Conservation (phyloP, 2,113 vertebrate species). For the Saccopteryx leptura region DNA sequence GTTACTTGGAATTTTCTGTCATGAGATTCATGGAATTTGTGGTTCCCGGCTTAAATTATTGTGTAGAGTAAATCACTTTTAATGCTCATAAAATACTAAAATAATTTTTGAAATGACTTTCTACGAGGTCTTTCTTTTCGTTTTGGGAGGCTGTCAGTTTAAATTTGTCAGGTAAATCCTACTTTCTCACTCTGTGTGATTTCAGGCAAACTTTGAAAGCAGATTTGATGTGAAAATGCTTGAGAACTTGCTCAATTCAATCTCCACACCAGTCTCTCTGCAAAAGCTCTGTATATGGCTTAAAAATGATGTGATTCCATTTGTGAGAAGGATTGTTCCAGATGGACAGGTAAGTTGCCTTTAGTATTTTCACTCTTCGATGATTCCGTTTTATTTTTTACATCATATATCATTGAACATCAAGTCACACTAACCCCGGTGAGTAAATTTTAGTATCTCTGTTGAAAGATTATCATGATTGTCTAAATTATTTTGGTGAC, state of each 20-base stretch:
- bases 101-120: slow-evolving; percentile 17
- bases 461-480: not conserved
- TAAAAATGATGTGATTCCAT: slow-evolving; percentile 94
- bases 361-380: not conserved
- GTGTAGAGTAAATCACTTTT: not conserved
- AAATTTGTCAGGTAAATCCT: slow-evolving; percentile 6
- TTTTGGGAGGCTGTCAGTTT: not conserved
- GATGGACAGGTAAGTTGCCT: slow-evolving; percentile 91
- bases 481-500: not conserved
- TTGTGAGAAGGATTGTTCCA: slow-evolving; percentile 92
- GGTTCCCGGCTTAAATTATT: not conserved
- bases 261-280: slow-evolving; percentile 90
- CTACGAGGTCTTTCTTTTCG: not conserved
- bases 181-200: slow-evolving; percentile 66
- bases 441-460: not conserved
- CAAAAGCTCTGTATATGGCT: slow-evolving; percentile 94
- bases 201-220: slow-evolving; percentile 93
- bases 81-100: not conserved
- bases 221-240: slow-evolving; percentile 91
- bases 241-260: slow-evolving; percentile 91
- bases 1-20: not conserved
- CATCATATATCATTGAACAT: not conserved
- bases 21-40: not conserved
- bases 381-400: not conserved
- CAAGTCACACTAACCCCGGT: not conserved